Evolutionary conservation across 1,140 invertebrate genomes (phyloP).

Genomic region (Schlechtendalia chinensis): DNA sequence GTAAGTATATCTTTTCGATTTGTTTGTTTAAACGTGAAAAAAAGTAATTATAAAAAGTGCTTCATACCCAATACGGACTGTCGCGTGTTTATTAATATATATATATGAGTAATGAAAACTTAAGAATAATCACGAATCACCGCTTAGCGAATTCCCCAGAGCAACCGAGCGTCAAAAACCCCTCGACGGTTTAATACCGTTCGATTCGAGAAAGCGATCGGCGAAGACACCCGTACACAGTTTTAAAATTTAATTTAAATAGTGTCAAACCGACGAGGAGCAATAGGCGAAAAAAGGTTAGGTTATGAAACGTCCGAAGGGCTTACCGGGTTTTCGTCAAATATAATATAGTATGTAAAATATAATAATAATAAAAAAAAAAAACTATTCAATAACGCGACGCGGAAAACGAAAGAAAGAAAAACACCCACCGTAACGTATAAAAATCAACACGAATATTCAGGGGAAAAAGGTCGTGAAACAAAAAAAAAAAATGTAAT

Average conservation of each 20-base stretch:
- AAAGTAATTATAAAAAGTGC: neutral
- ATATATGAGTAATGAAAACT: neutral
- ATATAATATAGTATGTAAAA: neutral
- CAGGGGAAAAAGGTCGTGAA: neutral
- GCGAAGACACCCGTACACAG: neutral
- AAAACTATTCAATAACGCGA: no score
- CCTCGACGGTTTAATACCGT: conserved; percentile 26
- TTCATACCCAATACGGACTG: neutral
- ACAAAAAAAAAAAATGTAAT: neutral
- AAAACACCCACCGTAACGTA: neutral
- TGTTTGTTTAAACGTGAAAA: neutral
- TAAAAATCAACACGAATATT: conserved; percentile 13
- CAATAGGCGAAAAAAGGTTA: neutral
- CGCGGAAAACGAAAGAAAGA: neutral
- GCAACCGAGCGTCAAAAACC: neutral
- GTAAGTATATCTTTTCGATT: neutral
- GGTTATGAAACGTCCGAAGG: no score
- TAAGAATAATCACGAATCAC: neutral
- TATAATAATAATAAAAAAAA: no score
- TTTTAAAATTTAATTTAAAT: conserved; percentile 34
- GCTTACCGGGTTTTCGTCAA: neutral
- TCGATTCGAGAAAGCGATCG: neutral
- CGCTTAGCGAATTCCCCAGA: neutral
- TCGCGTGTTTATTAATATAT: no score
- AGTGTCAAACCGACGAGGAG: neutral